Evolutionary conservation across 2,797 vertebrate species (phyloP).

Genomic region (Poeciliopsis presidionis): DNA sequence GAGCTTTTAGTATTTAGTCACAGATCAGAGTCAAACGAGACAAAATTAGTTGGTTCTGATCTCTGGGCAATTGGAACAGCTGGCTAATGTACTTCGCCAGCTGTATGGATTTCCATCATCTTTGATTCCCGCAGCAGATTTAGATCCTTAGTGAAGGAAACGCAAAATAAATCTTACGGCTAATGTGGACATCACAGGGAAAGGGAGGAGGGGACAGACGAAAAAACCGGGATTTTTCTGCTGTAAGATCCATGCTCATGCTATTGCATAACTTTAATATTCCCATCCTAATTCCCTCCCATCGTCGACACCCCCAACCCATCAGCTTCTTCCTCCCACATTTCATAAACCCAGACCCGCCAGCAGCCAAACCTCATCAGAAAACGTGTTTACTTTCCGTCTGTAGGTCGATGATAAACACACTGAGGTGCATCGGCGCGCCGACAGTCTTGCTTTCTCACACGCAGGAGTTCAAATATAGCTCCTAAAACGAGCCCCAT

Average conservation of each 20-base stretch:
- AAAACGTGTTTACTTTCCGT: slow-evolving; percentile 28
- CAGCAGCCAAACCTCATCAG: slow-evolving; percentile 57
- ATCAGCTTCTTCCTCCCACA: slow-evolving; percentile 16
- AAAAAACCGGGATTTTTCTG: background rate
- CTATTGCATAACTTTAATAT: background rate
- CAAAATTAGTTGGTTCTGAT: background rate
- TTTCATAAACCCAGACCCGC: slow-evolving; percentile 26
- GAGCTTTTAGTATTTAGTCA: background rate
- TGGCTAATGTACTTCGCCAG: background rate
- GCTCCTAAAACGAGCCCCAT: slow-evolving; percentile 63
- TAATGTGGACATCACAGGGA: background rate
- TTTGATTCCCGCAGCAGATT: background rate
- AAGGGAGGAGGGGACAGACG: no score
- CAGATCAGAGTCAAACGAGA: background rate
- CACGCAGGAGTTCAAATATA: slow-evolving; percentile 59
- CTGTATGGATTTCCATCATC: background rate
- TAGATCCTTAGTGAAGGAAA: background rate
- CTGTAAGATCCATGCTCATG: background rate
- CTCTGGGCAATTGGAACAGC: background rate
- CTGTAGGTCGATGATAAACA: slow-evolving; percentile 41
- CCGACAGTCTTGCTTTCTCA: slow-evolving; percentile 7
- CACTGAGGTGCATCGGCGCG: slow-evolving; percentile 35
- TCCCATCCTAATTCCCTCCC: background rate
- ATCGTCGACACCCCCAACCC: background rate
- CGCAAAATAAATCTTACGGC: background rate